phyloP scores from a whole-genome alignment of 2,888 invertebrate species.

The Tolmerus cingulatus region DNA sequence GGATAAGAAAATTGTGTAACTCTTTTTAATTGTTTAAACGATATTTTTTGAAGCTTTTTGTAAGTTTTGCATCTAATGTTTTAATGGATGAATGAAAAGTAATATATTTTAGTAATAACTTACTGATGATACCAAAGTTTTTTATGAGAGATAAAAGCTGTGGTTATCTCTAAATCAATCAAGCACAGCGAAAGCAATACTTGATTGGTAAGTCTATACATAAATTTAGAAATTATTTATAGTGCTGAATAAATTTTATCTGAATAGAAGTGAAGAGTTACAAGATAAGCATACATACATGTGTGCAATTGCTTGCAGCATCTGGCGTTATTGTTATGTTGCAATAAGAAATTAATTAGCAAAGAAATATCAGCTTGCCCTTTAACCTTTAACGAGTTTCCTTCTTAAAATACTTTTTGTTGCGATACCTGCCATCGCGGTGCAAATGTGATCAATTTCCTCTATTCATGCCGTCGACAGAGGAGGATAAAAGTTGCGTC shows the following conservation, averaged over 20 bases:
- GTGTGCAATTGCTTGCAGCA: not conserved
- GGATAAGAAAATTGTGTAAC: not conserved
- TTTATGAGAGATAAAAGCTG: not conserved
- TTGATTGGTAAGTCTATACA: not conserved
- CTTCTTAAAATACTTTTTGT: not conserved
- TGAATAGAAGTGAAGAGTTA: not conserved
- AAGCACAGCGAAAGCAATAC: not conserved
- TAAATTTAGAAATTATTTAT: not conserved
- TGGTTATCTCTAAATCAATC: not conserved
- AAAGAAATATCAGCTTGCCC: not conserved
- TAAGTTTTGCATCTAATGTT: too few relatives aligned
- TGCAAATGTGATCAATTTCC: not conserved
- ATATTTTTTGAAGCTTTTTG: not conserved
- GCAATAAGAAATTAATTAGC: not conserved
- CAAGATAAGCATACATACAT: not conserved
- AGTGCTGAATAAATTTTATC: not conserved
- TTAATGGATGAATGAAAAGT: not conserved
- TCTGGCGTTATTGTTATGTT: not conserved
- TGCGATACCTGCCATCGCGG: not conserved
- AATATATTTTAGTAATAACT: not conserved
- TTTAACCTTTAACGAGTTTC: not conserved
- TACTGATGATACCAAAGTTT: not conserved
- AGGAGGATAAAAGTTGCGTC: not conserved
- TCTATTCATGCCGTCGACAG: not conserved
- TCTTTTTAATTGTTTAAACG: not conserved